Evolutionary conservation across 2,113 vertebrate species (phyloP).

Genomic region (Diadophis punctatus): DNA sequence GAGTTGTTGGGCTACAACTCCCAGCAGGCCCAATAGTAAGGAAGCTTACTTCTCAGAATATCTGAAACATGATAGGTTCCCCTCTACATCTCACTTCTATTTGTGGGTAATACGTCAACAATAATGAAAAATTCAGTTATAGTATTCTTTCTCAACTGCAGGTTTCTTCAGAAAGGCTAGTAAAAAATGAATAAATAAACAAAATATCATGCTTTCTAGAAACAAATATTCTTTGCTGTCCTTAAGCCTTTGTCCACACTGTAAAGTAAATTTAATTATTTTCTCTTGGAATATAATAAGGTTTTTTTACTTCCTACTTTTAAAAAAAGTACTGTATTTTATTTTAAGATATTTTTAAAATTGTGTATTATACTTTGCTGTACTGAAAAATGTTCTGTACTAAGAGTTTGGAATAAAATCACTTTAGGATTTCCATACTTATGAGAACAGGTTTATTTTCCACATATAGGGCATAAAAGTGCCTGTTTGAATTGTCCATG

Average conservation of each 20-base stretch:
- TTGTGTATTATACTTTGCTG: not conserved
- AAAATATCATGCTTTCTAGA: not conserved
- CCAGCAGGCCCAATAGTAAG: not conserved
- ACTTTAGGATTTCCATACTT: not conserved
- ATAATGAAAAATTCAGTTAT: not conserved
- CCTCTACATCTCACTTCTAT: not conserved
- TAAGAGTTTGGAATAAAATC: not conserved
- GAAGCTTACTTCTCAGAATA: not conserved
- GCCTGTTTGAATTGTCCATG: not conserved
- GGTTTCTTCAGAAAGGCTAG: not conserved
- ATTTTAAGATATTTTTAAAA: not conserved
- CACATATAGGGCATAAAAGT: conserved; percentile 12
- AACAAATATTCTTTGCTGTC: not conserved
- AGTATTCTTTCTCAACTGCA: not conserved
- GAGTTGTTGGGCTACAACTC: not conserved
- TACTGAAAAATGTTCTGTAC: accelerated
- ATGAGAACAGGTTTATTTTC: not conserved
- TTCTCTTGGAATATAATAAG: not conserved
- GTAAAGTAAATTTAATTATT: not conserved
- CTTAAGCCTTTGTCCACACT: not conserved
- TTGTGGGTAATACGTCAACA: not conserved
- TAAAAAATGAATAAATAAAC: not conserved
- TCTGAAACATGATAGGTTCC: not conserved
- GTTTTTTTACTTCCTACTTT: not conserved
- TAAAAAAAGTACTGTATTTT: not conserved